Evolutionary conservation across 1,140 invertebrate species (phyloP).

Genomic region (Cotesia chilonis): DNA sequence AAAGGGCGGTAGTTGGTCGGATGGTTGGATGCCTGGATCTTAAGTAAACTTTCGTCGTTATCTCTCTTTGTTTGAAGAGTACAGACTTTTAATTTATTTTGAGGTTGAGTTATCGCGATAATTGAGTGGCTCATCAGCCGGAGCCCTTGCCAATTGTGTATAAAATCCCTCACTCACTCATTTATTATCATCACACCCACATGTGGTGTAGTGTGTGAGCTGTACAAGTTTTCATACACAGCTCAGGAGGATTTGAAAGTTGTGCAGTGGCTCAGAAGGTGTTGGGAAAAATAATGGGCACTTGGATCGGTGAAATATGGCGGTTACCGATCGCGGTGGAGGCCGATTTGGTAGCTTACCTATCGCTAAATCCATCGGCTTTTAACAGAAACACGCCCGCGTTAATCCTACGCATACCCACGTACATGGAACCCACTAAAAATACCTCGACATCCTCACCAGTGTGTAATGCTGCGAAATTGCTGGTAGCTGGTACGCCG

Average conservation of each 20-base stretch:
- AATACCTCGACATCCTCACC: background rate
- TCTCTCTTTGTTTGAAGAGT: background rate
- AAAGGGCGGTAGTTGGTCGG: background rate
- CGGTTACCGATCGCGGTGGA: background rate
- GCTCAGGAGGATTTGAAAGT: constrained; percentile 4
- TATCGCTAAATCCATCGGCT: constrained; percentile 36
- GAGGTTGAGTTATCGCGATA: constrained; percentile 15
- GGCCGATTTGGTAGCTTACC: constrained; percentile 25
- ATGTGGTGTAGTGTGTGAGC: too few relatives aligned
- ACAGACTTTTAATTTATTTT: constrained; percentile 5
- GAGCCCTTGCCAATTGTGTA: background rate
- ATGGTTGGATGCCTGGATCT: background rate
- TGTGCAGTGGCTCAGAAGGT: background rate
- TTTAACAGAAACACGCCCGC: constrained; percentile 33
- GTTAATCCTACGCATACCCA: constrained; percentile 36
- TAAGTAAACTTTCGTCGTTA: constrained; percentile 12
- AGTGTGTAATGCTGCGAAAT: background rate
- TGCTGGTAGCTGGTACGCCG: background rate
- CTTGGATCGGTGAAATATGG: constrained; percentile 28
- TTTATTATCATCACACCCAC: too few relatives aligned
- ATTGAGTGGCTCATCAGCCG: background rate
- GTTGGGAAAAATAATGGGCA: constrained; percentile 19
- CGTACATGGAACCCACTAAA: constrained; percentile 10
- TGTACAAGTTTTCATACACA: background rate
- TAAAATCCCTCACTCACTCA: background rate